Percentiles rank a stretch among this genome's conserved stretches.
These are phyloP conservation scores for Garrulus glandarius DNA, from an alignment of 2,797 vertebrate species.

Conservation along the genomic window DNA sequence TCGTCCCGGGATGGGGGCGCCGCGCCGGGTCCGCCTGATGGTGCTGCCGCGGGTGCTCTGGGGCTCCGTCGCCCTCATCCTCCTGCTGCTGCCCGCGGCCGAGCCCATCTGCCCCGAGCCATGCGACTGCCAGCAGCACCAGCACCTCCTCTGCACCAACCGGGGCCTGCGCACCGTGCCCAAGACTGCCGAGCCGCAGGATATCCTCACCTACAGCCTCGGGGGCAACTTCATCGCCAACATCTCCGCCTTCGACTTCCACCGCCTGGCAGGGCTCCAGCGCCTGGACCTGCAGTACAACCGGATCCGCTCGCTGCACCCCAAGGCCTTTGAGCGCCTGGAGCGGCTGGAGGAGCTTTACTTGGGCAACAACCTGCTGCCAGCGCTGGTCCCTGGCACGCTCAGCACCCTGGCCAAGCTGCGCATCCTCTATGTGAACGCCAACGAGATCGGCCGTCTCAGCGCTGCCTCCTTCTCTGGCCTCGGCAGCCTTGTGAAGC, in stretches of 20 bases:
- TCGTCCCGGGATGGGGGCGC: slow-evolving; percentile 49
- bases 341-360: slow-evolving; percentile 88
- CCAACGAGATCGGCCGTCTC: slow-evolving; percentile 84
- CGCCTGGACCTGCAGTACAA: slow-evolving; percentile 93
- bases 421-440: slow-evolving; percentile 86
- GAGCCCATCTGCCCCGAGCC: slow-evolving; percentile 83
- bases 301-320: slow-evolving; percentile 84
- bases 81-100: slow-evolving; percentile 41
- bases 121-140: slow-evolving; percentile 91
- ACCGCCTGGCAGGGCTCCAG: slow-evolving; percentile 80
- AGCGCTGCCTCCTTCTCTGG: slow-evolving; percentile 79
- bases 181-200: slow-evolving; percentile 74
- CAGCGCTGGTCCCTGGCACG: slow-evolving; percentile 78
- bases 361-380: slow-evolving; percentile 89
- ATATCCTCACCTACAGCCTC: slow-evolving; percentile 87
- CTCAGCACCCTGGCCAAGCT: slow-evolving; percentile 84
- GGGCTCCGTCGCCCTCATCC: slow-evolving; percentile 40
- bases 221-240: slow-evolving; percentile 93
- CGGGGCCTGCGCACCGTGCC: slow-evolving; percentile 87
- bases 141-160: slow-evolving; percentile 91
- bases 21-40: slow-evolving; percentile 64
- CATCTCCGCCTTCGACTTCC: slow-evolving; percentile 87
- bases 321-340: slow-evolving; percentile 87
- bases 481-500: slow-evolving; percentile 83
- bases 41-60: slow-evolving; percentile 49